These are phyloP conservation scores for Ashinkailepas kermadecensis DNA, from an alignment of 2,888 invertebrate species.

Conservation along the genomic window DNA sequence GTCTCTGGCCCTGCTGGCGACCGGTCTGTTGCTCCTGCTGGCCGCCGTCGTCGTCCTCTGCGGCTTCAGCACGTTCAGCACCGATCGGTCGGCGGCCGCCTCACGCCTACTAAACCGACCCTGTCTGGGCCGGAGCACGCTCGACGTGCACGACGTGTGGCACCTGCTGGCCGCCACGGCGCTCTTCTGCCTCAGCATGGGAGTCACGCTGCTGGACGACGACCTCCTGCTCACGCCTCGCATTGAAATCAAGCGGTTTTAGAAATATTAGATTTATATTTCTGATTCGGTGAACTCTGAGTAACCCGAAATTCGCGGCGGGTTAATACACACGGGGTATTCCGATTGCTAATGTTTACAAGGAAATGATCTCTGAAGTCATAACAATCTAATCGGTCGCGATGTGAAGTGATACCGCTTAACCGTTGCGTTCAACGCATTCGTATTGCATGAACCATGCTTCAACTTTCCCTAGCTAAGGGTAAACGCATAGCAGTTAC, in stretches of 20 bases:
- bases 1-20: constrained; percentile 37
- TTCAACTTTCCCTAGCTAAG: too few species aligned
- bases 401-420: too few species aligned
- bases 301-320: too few species aligned
- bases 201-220: neutral
- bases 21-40: neutral
- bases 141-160: constrained; percentile 68
- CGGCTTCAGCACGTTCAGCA: constrained; percentile 34
- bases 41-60: neutral
- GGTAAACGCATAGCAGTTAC: too few species aligned
- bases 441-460: too few species aligned
- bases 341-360: too few species aligned
- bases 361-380: too few species aligned
- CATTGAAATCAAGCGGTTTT: neutral
- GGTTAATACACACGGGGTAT: too few species aligned
- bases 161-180: constrained; percentile 75
- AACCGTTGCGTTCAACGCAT: too few species aligned
- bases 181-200: constrained; percentile 78
- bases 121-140: constrained; percentile 80
- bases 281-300: too few species aligned
- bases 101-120: constrained; percentile 74
- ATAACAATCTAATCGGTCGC: too few species aligned
- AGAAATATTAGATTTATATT: too few species aligned
- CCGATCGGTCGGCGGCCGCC: constrained; percentile 80
- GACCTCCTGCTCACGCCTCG: neutral